Evolutionary conservation across 2,113 vertebrate species (phyloP).

Genomic region (Eonycteris spelaea): DNA sequence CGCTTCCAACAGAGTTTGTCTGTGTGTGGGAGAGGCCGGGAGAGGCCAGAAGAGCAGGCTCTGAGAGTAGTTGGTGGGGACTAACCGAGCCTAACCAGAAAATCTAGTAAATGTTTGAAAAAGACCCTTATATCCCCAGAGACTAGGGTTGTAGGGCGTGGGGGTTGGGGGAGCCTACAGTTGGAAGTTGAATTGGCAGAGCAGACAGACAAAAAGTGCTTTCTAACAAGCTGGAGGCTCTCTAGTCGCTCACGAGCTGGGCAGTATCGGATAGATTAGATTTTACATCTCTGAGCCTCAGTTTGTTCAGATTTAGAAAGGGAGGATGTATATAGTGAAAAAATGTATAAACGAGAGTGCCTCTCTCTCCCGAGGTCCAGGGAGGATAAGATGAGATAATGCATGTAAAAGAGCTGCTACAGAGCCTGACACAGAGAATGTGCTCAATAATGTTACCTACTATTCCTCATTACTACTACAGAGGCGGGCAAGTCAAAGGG

Average conservation of each 20-base stretch:
- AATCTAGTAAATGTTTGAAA: background rate
- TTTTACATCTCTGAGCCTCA: background rate
- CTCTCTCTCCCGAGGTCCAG: background rate
- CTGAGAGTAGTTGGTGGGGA: accelerated
- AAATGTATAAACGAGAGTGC: too few species aligned
- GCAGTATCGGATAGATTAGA: background rate
- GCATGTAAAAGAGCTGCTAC: background rate
- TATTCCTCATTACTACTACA: background rate
- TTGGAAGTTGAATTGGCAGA: background rate
- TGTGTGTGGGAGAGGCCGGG: background rate
- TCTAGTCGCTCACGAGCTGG: background rate
- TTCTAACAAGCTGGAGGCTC: background rate
- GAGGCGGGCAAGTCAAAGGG: background rate
- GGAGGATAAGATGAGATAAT: background rate
- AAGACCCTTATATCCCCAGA: background rate
- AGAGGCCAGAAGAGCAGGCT: background rate
- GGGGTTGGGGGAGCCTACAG: background rate
- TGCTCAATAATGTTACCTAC: background rate
- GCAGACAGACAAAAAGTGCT: background rate
- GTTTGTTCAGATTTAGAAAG: background rate
- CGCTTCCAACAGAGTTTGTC: background rate
- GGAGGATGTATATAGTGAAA: background rate
- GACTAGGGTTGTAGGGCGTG: background rate
- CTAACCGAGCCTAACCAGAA: background rate
- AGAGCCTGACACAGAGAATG: background rate